A percentile compares a stretch with the other conserved stretches of the same genome.
phyloP scores from a whole-genome alignment of 2,888 invertebrate genomes.

The Drosophila nr. fundita region DNA sequence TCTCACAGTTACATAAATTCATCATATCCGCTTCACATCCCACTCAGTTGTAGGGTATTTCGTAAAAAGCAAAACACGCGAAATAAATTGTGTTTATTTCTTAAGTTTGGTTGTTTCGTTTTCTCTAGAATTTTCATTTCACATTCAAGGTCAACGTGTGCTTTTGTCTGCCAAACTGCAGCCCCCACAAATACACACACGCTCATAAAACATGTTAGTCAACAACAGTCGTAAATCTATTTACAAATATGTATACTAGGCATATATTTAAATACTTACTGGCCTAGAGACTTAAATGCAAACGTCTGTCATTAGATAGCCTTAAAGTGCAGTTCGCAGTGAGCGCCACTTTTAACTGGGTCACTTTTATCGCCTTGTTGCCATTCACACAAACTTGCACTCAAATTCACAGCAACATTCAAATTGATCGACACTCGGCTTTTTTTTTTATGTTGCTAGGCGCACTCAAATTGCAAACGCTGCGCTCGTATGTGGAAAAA shows the following conservation, averaged over 20 bases:
- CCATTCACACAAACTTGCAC: conserved; percentile 27
- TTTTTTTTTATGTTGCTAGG: conserved; percentile 61
- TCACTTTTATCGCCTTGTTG: conserved; percentile 72
- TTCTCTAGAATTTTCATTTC: conserved; percentile 64
- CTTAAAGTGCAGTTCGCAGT: conserved; percentile 36
- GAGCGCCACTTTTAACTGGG: conserved; percentile 60
- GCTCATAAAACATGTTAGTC: conserved; percentile 30
- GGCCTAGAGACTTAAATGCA: conserved; percentile 51
- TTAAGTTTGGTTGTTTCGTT: conserved; percentile 29
- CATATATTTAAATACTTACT: conserved; percentile 32
- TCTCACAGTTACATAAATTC: too few species aligned
- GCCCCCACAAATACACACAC: conserved; percentile 3
- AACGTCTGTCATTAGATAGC: conserved; percentile 40
- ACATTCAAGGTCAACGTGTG: conserved; percentile 58
- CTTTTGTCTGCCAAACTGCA: conserved; percentile 47
- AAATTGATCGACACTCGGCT: conserved; percentile 22
- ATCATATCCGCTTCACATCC: not conserved
- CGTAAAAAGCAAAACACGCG: conserved; percentile 3
- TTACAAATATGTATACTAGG: not conserved
- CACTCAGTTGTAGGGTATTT: conserved; percentile 5
- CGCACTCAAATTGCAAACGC: conserved; percentile 50
- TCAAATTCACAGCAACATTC: conserved; percentile 7
- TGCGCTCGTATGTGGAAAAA: not conserved
- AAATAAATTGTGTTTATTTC: conserved; percentile 3
- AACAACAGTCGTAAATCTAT: conserved; percentile 1